A percentile compares a stretch with the other conserved stretches of the same genome.
Conservation (phyloP, 2,888 invertebrate species). For the Rhyacophila evoluta region DNA sequence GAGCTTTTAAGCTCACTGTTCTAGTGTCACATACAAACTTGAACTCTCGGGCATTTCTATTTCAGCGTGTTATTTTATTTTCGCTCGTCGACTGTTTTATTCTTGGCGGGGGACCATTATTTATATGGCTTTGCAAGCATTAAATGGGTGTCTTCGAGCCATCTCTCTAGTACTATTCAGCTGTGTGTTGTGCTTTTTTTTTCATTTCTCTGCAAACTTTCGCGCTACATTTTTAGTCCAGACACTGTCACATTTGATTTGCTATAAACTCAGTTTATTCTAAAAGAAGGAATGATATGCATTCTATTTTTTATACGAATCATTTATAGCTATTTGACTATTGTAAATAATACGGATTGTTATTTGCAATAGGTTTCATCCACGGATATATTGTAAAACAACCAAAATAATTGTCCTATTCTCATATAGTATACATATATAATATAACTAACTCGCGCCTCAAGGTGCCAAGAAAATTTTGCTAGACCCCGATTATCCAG, state of each 20-base stretch:
- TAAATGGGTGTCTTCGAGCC: slow-evolving; percentile 6
- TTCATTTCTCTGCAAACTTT: not conserved
- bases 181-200: not conserved
- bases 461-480: too few species aligned
- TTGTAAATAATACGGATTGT: too few species aligned
- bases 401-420: too few species aligned
- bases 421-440: too few species aligned
- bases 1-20: not conserved
- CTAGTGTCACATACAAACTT: not conserved
- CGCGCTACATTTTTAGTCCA: not conserved
- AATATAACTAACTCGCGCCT: too few species aligned
- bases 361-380: too few species aligned
- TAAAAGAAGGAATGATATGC: too few species aligned
- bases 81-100: not conserved
- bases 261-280: not conserved
- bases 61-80: not conserved
- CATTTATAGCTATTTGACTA: too few species aligned
- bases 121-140: slow-evolving; percentile 16
- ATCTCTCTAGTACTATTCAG: not conserved
- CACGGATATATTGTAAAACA: too few species aligned
- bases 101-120: slow-evolving; percentile 12
- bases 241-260: not conserved
- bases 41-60: not conserved
- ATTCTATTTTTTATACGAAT: too few species aligned
- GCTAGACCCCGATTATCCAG: too few species aligned